Conservation (phyloP, 2,888 invertebrate genomes). For the Scelioninae gen. 1 region DNA sequence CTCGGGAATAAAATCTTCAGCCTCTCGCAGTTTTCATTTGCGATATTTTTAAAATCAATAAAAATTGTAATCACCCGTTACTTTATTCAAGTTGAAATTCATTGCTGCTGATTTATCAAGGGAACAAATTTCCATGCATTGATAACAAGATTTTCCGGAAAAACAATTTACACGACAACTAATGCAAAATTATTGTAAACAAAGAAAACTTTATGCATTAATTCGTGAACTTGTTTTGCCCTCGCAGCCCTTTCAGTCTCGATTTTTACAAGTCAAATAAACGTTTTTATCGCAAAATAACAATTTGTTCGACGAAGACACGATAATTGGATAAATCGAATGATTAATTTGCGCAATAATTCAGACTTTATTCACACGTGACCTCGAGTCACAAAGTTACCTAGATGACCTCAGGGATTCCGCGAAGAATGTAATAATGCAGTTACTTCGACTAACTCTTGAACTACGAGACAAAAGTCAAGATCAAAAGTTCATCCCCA, state of each 20-base stretch:
- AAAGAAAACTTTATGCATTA: background rate
- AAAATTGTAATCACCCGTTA: background rate
- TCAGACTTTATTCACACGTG: conserved; percentile 30
- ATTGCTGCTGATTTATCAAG: conserved; percentile 15
- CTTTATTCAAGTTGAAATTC: conserved; percentile 18
- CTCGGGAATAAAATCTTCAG: too few relatives aligned
- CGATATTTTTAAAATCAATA: background rate
- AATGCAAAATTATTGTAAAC: conserved; percentile 9
- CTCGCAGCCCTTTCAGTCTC: too few relatives aligned
- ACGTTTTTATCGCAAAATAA: conserved; percentile 6
- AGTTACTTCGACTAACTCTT: conserved; percentile 42
- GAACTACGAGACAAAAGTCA: conserved; percentile 24
- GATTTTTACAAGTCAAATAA: conserved; percentile 1
- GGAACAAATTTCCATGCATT: conserved; percentile 31
- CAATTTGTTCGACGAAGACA: background rate
- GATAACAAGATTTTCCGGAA: conserved; percentile 15
- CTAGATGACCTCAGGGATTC: conserved; percentile 37
- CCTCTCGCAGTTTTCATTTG: too few relatives aligned
- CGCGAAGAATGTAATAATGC: conserved; percentile 42
- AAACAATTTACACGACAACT: conserved; percentile 6
- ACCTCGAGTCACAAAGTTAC: conserved; percentile 38
- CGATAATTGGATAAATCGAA: conserved; percentile 15
- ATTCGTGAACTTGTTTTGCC: background rate
- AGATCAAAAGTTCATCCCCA: conserved; percentile 46
- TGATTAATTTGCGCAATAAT: conserved; percentile 28